These are phyloP conservation scores for Globicephala melas DNA, from an alignment of 2,113 vertebrate species.

Conservation along the genomic window DNA sequence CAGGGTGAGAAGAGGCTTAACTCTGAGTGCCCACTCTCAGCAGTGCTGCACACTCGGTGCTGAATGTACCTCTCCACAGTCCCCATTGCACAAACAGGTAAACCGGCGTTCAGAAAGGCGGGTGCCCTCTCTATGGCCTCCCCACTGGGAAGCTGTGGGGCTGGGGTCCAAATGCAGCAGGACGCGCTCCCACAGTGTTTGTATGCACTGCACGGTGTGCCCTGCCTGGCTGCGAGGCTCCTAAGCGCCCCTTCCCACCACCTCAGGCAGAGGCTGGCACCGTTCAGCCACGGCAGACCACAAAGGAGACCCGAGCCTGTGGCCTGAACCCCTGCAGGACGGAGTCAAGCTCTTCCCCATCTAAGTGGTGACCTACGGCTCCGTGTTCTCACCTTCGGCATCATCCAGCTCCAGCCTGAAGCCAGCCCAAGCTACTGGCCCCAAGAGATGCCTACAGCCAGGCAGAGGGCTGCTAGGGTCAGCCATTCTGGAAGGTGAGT, in stretches of 20 bases:
- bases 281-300: neutral
- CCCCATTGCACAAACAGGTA: neutral
- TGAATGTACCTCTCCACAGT: neutral
- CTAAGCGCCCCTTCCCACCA: no score
- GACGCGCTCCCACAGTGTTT: neutral
- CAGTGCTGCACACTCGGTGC: no score
- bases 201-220: neutral
- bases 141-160: neutral
- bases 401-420: neutral
- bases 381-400: neutral
- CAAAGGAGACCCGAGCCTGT: neutral
- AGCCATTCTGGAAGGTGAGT: neutral
- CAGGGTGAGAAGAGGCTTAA: neutral
- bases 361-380: neutral
- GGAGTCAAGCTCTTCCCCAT: neutral
- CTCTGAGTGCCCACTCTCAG: neutral
- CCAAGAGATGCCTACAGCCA: neutral
- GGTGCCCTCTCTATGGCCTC: neutral
- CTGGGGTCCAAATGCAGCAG: neutral
- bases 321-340: neutral
- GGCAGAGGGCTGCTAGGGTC: neutral
- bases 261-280: accelerated
- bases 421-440: conserved; percentile 9
- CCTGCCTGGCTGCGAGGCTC: neutral
- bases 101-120: neutral